Evolutionary conservation across 1,140 invertebrate genomes (phyloP), one percentile per base, ranked within the genome.

Genomic region (Bathynomus jamesi): DNA sequence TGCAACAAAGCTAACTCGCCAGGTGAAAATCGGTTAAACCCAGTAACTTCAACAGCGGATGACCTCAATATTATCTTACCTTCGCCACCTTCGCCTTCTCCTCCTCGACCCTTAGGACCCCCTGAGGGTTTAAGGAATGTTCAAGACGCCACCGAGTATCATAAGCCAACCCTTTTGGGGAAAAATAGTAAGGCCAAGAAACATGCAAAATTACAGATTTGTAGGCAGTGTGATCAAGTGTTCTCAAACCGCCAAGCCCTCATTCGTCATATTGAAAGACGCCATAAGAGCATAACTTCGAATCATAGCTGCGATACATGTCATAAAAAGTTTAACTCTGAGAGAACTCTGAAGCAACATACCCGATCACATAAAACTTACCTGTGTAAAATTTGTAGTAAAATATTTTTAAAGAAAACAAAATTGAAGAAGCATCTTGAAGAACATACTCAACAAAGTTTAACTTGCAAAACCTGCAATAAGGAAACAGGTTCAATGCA

Each of bases 151-250:
- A 76, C 75, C 2, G 75, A 76, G 61, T 76, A 76, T 53, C 75
- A 76, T 66, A 76, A 76, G 30, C 75, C 75, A 0, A 76, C 75
- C 21, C 61, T 76, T 4, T 53, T 76, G 17, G 60, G 68, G 1
- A 73, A 69, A 24, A 76, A 76, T 46, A 71, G 73, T n/a, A 76
- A 76, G 61, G 65, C 67, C 24, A 76, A 76, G 61, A 76, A 76
- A 61, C 75, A 76, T 70, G 75, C 75, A 29, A 76, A 76, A 69
- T 65, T 76, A 29, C 75, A 76, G 40, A 76, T 76, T 24, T 76
- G 75, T 61, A 64, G 75, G 0, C 75, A 76, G 72, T 76, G 75
- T 71, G 75, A 76, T 31, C 75, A 76, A 53, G 75, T 76, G 30
- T 76, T 76, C 46, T 74, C 72, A 25, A 76, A 73, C 27, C 71